Percentiles rank a stretch among this genome's conserved stretches.
Evolutionary conservation across 2,888 invertebrate genomes (phyloP).

Genomic region (Lissocephala sabroskyi): DNA sequence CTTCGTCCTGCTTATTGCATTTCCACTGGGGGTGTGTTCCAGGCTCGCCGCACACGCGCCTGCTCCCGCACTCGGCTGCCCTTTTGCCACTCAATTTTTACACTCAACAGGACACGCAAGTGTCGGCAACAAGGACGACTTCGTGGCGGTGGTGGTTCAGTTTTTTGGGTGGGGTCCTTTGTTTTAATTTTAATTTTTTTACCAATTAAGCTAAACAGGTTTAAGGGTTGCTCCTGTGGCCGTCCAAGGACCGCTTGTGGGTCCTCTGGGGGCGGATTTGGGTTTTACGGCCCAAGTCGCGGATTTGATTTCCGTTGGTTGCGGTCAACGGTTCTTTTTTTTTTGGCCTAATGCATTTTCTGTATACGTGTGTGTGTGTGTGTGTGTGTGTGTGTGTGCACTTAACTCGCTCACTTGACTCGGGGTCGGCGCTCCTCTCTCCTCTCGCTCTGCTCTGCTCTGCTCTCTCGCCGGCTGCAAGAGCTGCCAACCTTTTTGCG

Average conservation of each 20-base stretch:
- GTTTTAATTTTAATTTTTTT: slow-evolving; percentile 49
- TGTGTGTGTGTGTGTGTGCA: slow-evolving; percentile 3
- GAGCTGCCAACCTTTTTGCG: slow-evolving; percentile 59
- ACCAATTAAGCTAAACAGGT: slow-evolving; percentile 42
- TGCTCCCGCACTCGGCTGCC: background rate
- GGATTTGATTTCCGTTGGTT: slow-evolving; percentile 34
- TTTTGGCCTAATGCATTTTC: slow-evolving; percentile 36
- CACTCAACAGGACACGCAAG: slow-evolving; percentile 50
- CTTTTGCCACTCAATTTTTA: slow-evolving; percentile 28
- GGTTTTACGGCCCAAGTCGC: too few relatives aligned
- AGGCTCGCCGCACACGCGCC: slow-evolving; percentile 2
- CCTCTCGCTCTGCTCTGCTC: slow-evolving; percentile 8
- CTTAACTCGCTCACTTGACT: too few relatives aligned
- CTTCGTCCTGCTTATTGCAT: slow-evolving; percentile 27
- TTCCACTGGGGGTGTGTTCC: slow-evolving; percentile 45
- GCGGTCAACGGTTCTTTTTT: slow-evolving; percentile 48
- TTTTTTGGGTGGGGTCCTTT: slow-evolving; percentile 34
- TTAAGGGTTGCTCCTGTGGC: slow-evolving; percentile 34
- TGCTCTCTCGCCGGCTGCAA: slow-evolving; percentile 33
- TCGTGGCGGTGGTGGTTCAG: slow-evolving; percentile 28
- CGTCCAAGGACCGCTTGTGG: too few relatives aligned
- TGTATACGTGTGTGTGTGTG: slow-evolving; percentile 7
- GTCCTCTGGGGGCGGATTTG: too few relatives aligned
- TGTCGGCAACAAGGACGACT: slow-evolving; percentile 19
- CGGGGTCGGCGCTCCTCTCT: slow-evolving; percentile 5